Conservation (phyloP, 1,140 invertebrate species). For the Pollicipes pollicipes region DNA sequence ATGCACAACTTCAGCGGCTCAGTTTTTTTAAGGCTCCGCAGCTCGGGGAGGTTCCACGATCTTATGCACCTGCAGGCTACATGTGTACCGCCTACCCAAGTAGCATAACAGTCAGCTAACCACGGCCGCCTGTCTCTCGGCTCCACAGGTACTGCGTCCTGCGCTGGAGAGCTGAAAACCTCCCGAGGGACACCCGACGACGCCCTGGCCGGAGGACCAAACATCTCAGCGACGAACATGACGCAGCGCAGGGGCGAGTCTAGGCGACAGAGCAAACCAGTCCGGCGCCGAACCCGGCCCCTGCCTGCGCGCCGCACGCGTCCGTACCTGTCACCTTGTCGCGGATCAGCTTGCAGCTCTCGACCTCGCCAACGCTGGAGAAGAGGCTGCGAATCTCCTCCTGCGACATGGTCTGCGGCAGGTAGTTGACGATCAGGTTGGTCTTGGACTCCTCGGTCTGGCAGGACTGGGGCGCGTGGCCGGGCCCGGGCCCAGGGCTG, state of each 20-base stretch:
- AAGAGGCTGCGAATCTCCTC: slow-evolving; percentile 95
- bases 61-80: too few relatives aligned
- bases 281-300: slow-evolving; percentile 6
- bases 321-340: slow-evolving; percentile 85
- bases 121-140: too few relatives aligned
- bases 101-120: too few relatives aligned
- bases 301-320: slow-evolving; percentile 2
- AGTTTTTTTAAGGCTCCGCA: too few relatives aligned
- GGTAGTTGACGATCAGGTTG: slow-evolving; percentile 98
- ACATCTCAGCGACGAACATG: not conserved
- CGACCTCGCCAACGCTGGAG: slow-evolving; percentile 93
- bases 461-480: slow-evolving; percentile 16
- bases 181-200: too few relatives aligned
- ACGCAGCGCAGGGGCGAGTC: slow-evolving; percentile 3
- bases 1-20: too few relatives aligned
- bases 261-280: not conserved
- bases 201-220: not conserved
- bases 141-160: too few relatives aligned
- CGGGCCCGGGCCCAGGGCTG: too few relatives aligned
- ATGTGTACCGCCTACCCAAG: too few relatives aligned
- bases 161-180: too few relatives aligned
- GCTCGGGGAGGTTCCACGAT: too few relatives aligned
- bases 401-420: slow-evolving; percentile 98
- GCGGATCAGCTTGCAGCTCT: slow-evolving; percentile 95
- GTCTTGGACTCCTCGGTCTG: slow-evolving; percentile 75